These are phyloP conservation scores for Corythaixoides concolor DNA, from an alignment of 2,113 vertebrate genomes.

Conservation along the genomic window DNA sequence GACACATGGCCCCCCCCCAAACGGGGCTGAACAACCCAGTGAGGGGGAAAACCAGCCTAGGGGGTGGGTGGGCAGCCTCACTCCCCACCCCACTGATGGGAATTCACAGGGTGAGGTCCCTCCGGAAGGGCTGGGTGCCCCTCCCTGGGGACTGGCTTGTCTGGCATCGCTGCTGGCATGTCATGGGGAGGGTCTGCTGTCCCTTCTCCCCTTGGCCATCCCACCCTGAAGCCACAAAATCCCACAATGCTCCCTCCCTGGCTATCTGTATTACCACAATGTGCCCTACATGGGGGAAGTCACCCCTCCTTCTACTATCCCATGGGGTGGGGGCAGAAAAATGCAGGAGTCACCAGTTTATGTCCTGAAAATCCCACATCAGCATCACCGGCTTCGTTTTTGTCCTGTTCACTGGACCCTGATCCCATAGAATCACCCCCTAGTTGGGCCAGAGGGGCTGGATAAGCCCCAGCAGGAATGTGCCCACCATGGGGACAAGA, in stretches of 20 bases:
- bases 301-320: not conserved
- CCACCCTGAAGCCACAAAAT: not conserved
- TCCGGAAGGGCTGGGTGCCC: not conserved
- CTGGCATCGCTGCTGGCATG: not conserved
- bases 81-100: not conserved
- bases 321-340: not conserved
- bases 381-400: not conserved
- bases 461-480: not conserved
- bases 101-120: not conserved
- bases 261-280: accelerated
- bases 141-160: not conserved
- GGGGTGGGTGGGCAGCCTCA: not conserved
- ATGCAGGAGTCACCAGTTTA: not conserved
- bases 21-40: accelerated
- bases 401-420: not conserved
- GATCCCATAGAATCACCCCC: not conserved
- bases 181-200: not conserved
- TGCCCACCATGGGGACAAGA: not conserved
- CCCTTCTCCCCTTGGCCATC: not conserved
- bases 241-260: not conserved
- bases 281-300: not conserved
- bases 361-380: not conserved
- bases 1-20: not conserved
- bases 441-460: accelerated
- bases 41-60: not conserved